Base-by-base conservation (phyloP, 2,113 vertebrate species). In the Arizona elegans region DNA sequence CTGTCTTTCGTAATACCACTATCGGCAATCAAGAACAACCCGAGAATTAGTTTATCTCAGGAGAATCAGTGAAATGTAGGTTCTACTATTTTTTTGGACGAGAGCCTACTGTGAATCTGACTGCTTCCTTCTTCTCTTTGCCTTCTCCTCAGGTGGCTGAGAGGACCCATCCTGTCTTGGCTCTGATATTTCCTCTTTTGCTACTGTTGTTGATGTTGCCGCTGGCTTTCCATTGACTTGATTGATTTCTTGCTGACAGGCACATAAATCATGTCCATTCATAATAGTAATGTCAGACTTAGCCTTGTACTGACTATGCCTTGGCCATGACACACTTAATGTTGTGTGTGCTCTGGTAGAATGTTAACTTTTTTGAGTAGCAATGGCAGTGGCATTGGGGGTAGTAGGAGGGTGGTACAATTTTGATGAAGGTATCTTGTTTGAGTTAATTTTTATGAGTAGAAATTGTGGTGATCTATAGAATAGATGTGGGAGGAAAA, bases 211-310 rank as follows among this genome's bases (percentile, higher is more conserved):
- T 96, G 97, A 96, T 94, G 95, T 93, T 97, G 93, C 97, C 95
- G 95, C 95, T 96, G 96, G 94, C 94, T 96, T 93, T 96, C 94
- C 95, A 92, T 92, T 96, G 93, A 95, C 95, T 92, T 97, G 97
- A 97, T 95, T 95, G 97, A 97, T 97, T 94, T 95, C 94, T 97
- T 96, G 97, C 93, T 97, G 97, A 97, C 96, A 97, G 88, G 92
- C 94, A 92, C 95, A 97, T 97, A 96, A 97, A 97, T 97, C 96
- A 96, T 92, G 95, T 90, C 93, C 93, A 90, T 94, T 96, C 95
- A 95, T 97, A 95, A 97, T 91, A 94, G 92, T 96, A 96, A 94
- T 92, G 96, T 91, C 93, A 91, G 92, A 92, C 95, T 96, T 96
- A 96, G 94, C 94, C 96, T 96, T 95, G 93, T 94, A 95, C 96